Base-by-base conservation (phyloP, 2,113 vertebrate species). In the Mirza zaza region DNA sequence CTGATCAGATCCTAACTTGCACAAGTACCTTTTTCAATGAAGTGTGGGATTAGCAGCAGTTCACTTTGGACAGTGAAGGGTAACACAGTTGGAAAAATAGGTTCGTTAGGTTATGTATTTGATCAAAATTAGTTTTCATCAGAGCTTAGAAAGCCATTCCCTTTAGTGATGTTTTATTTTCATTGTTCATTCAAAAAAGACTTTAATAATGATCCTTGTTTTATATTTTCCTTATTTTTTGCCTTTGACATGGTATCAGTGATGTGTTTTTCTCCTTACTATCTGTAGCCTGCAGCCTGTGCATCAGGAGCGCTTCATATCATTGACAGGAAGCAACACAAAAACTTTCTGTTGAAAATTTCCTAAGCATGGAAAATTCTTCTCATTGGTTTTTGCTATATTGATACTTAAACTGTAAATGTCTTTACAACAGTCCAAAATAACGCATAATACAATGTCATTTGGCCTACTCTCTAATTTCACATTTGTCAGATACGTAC, bases 121-220 rank as follows among this genome's bases (percentile, higher is more conserved):
- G 57, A 96, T 96, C 88, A 94, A 79, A 83, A 87, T 70, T 95
- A 84, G 52, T 97, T 98, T 97, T 88, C 79, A 94, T 90, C 81
- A 2, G 59, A 52, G 81, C 92, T 92, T 80, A 87, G 76, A 50
- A 76, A 89, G 67, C 48, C 59, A 77, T 97, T 98, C 97, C 97
- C 95, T 93, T 88, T 97, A 21, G 96, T 95, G 93, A 92, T 95
- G 83, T 81, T 98, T 96, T 93, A 87, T 25, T 95, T 97, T 65
- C 96, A 94, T 96, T 97, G 87, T 98, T 91, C 96, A 67, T 96
- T 96, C 92, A 88, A 39, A 96, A 84, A 94, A 97, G 91, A 97
- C 75, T 82, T n/a, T 84, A 96, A 89, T 77, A 89, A 80, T 94
- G 18, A 36, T 48, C 17, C 18, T 79, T 50, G 10, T 21, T n/a